These are phyloP conservation scores for Pomacea maculata DNA, from an alignment of 1,140 invertebrate genomes.

Conservation along the genomic window DNA sequence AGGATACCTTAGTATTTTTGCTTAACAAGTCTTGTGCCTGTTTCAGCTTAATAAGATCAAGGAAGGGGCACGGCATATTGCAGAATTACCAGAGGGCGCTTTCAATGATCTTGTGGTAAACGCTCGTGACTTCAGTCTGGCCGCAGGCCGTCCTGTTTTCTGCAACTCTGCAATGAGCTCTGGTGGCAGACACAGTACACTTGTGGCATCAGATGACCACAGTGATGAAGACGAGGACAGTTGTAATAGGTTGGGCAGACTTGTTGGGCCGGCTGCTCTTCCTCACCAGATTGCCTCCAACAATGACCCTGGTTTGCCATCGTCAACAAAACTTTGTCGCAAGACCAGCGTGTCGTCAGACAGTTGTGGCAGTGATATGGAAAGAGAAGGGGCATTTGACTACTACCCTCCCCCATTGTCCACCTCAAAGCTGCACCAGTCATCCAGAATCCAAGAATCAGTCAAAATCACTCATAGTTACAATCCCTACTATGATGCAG, in stretches of 20 bases:
- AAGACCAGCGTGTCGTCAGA: not conserved
- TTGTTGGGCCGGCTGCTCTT: too few species aligned
- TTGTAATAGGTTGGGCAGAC: too few species aligned
- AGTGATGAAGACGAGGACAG: constrained; percentile 38
- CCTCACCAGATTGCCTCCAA: too few species aligned
- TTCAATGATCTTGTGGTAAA: constrained; percentile 48
- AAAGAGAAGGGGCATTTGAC: constrained; percentile 25
- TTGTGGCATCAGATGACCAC: constrained; percentile 29
- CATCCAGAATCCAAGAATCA: not conserved
- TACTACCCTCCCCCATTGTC: constrained; percentile 33
- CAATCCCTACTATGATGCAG: constrained; percentile 52
- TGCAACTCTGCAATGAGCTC: constrained; percentile 8
- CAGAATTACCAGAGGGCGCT: constrained; percentile 51
- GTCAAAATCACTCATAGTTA: constrained; percentile 29
- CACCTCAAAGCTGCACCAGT: constrained; percentile 23
- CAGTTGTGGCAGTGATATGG: not conserved
- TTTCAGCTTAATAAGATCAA: constrained; percentile 54
- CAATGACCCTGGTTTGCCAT: too few species aligned
- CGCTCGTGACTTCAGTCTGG: constrained; percentile 53
- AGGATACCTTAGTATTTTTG: not conserved
- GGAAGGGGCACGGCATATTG: constrained; percentile 44
- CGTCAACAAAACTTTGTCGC: too few species aligned
- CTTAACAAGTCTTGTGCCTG: constrained; percentile 13
- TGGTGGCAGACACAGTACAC: not conserved
- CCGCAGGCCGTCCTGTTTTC: constrained; percentile 28